phyloP scores from a whole-genome alignment of 2,888 invertebrate genomes.

The Drosophila fulvimacula region DNA sequence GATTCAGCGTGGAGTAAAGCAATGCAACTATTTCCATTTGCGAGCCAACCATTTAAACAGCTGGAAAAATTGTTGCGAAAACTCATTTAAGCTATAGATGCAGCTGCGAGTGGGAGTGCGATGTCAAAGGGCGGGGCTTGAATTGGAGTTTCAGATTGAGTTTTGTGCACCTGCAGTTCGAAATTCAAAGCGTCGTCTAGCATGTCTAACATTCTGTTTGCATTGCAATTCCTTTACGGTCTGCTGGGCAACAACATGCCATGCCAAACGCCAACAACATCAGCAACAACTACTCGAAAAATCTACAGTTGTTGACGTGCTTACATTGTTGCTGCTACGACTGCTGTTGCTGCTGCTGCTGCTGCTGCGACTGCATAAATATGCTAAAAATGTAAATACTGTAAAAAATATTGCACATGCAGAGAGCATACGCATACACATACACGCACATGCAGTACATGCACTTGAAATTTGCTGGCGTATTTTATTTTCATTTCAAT shows the following conservation, averaged over 20 bases:
- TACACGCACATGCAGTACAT: slow-evolving; percentile 16
- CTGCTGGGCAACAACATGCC: slow-evolving; percentile 59
- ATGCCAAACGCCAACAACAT: slow-evolving; percentile 22
- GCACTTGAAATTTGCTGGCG: slow-evolving; percentile 40
- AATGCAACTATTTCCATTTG: slow-evolving; percentile 68
- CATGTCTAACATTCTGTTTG: slow-evolving; percentile 70
- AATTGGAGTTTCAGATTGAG: neutral
- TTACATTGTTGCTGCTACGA: slow-evolving; percentile 43
- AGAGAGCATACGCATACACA: slow-evolving; percentile 14
- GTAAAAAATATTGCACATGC: slow-evolving; percentile 55
- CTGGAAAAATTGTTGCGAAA: slow-evolving; percentile 28
- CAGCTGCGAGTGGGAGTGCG: neutral
- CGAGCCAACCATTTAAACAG: slow-evolving; percentile 51
- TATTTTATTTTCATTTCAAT: slow-evolving; percentile 51
- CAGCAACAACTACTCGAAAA: slow-evolving; percentile 23
- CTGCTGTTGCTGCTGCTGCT: slow-evolving; percentile 6
- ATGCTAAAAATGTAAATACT: slow-evolving; percentile 73
- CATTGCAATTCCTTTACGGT: slow-evolving; percentile 70
- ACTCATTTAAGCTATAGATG: slow-evolving; percentile 34
- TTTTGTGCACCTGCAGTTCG: slow-evolving; percentile 44
- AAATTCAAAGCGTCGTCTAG: slow-evolving; percentile 56
- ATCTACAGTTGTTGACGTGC: slow-evolving; percentile 54
- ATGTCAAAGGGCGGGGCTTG: neutral
- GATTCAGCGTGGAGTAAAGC: slow-evolving; percentile 38
- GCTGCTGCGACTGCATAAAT: slow-evolving; percentile 59